Percentiles rank a stretch among this genome's conserved stretches.
Conservation (phyloP, 2,113 vertebrate species). For the Microcebus griseorufus region DNA sequence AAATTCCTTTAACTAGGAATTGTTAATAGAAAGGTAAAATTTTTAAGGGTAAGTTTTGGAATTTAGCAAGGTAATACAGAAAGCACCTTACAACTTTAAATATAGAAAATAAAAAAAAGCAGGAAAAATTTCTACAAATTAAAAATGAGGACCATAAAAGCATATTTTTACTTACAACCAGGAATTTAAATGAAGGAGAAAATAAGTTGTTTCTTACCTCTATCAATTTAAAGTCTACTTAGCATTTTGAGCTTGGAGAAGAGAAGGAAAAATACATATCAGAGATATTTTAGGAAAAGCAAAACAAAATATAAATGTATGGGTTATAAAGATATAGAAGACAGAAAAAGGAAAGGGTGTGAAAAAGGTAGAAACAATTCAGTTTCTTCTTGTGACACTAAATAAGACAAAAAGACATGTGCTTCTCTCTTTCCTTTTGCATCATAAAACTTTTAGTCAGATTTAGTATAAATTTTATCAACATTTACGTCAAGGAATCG, state of each 20-base stretch:
- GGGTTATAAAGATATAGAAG: not conserved
- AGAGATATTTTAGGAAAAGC: not conserved
- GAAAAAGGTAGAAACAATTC: not conserved
- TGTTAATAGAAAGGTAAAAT: not conserved
- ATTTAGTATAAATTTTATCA: not conserved
- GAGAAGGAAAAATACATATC: not conserved
- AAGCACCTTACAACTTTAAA: not conserved
- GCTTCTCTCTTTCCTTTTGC: not conserved
- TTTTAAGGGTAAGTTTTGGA: not conserved
- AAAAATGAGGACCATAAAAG: not conserved
- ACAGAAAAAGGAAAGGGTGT: not conserved
- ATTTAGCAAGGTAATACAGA: not conserved
- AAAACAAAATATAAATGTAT: not conserved
- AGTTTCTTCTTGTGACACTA: not conserved
- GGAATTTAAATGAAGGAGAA: not conserved
- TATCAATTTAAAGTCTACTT: not conserved
- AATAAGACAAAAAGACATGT: not conserved
- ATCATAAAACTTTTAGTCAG: not conserved
- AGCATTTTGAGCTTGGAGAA: not conserved
- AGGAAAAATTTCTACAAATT: not conserved
- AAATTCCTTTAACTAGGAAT: not conserved
- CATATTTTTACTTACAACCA: not conserved
- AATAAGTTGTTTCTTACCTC: not conserved
- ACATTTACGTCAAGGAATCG: not conserved
- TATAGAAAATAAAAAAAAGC: not conserved